phyloP scores from a whole-genome alignment of 2,888 invertebrate species.

The Aspidiotus destructor region DNA sequence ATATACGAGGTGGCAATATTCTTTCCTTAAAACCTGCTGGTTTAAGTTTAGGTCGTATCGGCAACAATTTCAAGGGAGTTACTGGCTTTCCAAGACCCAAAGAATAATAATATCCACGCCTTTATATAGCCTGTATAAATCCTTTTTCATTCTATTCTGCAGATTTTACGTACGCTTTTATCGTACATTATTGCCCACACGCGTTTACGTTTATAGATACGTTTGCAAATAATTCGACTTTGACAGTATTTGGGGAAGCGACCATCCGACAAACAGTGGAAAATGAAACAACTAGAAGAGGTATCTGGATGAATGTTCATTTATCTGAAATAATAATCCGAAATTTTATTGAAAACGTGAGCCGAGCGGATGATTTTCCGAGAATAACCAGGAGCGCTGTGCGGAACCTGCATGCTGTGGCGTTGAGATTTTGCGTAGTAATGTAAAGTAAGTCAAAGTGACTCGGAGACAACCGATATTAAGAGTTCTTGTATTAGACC shows the following conservation, averaged over 20 bases:
- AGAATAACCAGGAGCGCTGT: no score
- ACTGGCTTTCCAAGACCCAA: slow-evolving; percentile 1
- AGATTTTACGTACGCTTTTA: slow-evolving; percentile 2
- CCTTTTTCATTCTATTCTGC: slow-evolving; percentile 4
- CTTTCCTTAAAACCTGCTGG: background rate
- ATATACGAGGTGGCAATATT: slow-evolving; percentile 18
- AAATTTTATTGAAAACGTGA: no score
- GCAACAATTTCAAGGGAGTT: slow-evolving; percentile 8
- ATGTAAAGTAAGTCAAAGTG: no score
- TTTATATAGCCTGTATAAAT: background rate
- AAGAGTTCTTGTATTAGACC: no score
- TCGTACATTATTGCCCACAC: background rate
- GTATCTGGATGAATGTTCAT: no score
- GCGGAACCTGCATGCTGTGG: no score
- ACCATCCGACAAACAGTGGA: background rate
- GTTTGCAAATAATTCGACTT: background rate
- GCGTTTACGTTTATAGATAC: background rate
- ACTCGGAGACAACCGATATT: no score
- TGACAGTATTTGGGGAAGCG: background rate
- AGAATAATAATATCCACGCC: slow-evolving; percentile 10
- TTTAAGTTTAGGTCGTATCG: background rate
- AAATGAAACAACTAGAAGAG: background rate
- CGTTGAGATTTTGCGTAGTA: no score
- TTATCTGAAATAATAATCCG: no score
- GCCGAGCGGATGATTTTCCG: no score